Evolutionary conservation across 2,113 vertebrate genomes (phyloP).

Genomic region (Nettapus auritus): DNA sequence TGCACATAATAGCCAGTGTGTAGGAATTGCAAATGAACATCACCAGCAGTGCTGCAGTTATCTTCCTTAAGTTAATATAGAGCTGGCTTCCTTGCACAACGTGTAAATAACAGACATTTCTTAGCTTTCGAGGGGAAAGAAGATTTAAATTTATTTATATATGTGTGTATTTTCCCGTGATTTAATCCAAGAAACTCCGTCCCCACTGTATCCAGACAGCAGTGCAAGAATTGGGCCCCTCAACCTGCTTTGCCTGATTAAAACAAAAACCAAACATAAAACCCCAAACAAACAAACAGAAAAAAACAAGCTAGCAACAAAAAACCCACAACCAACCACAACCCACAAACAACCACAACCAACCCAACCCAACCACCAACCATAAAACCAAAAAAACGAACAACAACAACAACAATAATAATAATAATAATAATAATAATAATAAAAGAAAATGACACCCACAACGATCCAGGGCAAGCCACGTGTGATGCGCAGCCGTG

Average conservation of each 20-base stretch:
- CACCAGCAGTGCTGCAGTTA: conserved; percentile 14
- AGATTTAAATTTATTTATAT: background rate
- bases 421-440: too few relatives aligned
- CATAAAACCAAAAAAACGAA: background rate
- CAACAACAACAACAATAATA: too few relatives aligned
- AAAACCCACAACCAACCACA: background rate
- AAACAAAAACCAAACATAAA: background rate
- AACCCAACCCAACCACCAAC: background rate
- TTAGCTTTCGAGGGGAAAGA: background rate
- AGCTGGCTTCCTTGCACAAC: background rate
- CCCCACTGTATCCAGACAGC: background rate
- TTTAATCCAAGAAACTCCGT: background rate
- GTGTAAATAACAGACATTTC: background rate
- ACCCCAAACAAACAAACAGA: background rate
- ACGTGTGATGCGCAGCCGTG: background rate
- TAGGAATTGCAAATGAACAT: conserved; percentile 66
- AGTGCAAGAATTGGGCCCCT: background rate
- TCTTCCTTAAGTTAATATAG: conserved; percentile 33
- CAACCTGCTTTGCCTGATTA: background rate
- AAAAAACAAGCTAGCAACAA: background rate
- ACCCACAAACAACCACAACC: background rate
- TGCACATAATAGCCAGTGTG: conserved; percentile 56
- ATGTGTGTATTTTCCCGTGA: background rate
- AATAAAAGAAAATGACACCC: background rate
- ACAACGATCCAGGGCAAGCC: fast-evolving